phyloP scores from a whole-genome alignment of 1,140 invertebrate species.

The Panulirus ornatus region DNA sequence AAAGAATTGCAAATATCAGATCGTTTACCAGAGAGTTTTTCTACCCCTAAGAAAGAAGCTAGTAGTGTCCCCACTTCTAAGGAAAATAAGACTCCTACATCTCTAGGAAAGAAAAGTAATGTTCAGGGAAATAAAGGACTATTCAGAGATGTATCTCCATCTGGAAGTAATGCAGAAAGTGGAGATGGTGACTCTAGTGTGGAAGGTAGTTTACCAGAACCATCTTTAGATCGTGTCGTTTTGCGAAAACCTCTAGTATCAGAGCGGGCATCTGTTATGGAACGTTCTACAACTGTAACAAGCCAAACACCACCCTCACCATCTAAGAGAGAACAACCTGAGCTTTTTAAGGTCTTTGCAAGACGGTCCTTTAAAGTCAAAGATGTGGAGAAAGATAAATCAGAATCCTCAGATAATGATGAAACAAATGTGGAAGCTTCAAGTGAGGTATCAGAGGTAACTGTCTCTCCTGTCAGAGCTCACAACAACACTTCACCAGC shows the following conservation, averaged over 20 bases:
- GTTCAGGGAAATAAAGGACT: conserved; percentile 9
- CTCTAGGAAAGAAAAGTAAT: conserved; percentile 17
- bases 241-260: conserved; percentile 61
- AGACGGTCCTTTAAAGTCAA: conserved; percentile 86
- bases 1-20: not conserved
- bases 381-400: conserved; percentile 81
- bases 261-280: conserved; percentile 51
- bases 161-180: conserved; percentile 23
- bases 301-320: conserved; percentile 13
- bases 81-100: not conserved
- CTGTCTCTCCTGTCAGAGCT: conserved; percentile 31
- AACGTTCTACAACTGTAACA: conserved; percentile 21
- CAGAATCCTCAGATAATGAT: conserved; percentile 84
- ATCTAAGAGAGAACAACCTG: conserved; percentile 83
- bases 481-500: conserved; percentile 1
- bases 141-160: conserved; percentile 33
- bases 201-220: conserved; percentile 22
- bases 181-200: conserved; percentile 27
- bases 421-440: conserved; percentile 78
- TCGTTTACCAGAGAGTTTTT: not conserved
- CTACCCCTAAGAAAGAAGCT: not conserved
- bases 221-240: conserved; percentile 61
- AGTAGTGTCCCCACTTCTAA: not conserved
- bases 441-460: conserved; percentile 77
- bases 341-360: conserved; percentile 89